Base-by-base conservation (phyloP, 2,113 vertebrate species). In the Chloroceryle aenea region DNA sequence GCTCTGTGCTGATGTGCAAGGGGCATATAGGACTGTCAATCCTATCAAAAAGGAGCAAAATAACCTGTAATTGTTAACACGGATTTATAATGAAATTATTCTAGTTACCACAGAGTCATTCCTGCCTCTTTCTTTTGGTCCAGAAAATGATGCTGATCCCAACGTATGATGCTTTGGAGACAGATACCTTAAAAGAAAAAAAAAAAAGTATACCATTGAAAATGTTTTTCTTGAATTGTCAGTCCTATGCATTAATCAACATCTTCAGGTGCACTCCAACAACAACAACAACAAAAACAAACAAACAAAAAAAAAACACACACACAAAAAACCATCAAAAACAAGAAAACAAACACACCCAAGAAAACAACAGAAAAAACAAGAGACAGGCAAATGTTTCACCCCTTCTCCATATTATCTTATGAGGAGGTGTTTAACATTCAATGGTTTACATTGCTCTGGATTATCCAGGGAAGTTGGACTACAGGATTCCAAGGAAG, bases 151-250 rank as follows among this genome's bases (percentile, higher is more conserved):
- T 20, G 75, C n/a, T 78, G 95, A 81, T 71, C 32, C 62, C 45
- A 79, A 75, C 0, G 29, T 10, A 67, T 42, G 56, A 2, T 14
- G 86, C 53, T 97, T 98, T 87, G 98, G 97, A 89, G 97, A 98
- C 56, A 98, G 89, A 89, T 98, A 98, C 88, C 98, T 98, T 85
- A 43, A 96, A 83, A 47, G 16, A 6, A 20, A 50, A 43, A 45
- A 47, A 14, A 71, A 20, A 62, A 64, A 16, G 9, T 19, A 25
- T 13, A 53, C 8, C 2, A 59, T 20, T 86, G 36, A 8, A 53
- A 84, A 71, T 4, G 14, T 47, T 53, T 50, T 40, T 15, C 40
- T 73, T 80, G 30, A 73, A 47, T 4, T 68, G 32, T 48, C 34
- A 77, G 42, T 73, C 26, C 26, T 83, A 62, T 52, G 25, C 38